A percentile compares a stretch with the other conserved stretches of the same genome.
These are phyloP conservation scores for Cyphomyrmex costatus DNA, from an alignment of 1,140 invertebrate species.

Conservation along the genomic window DNA sequence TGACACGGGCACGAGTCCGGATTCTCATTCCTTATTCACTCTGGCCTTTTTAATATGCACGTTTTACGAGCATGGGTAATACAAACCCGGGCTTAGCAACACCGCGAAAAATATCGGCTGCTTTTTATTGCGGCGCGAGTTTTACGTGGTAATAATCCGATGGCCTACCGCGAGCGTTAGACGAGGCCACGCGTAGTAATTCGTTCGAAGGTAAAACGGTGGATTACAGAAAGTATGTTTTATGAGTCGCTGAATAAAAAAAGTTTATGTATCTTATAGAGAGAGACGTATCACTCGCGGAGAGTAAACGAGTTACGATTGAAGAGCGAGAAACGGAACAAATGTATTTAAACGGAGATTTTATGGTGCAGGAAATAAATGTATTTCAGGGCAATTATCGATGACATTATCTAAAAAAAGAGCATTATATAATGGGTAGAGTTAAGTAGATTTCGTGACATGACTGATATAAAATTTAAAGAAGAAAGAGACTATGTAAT, in stretches of 20 bases:
- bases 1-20: not conserved
- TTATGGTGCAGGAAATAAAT: slow-evolving; percentile 8
- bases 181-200: not conserved
- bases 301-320: slow-evolving; percentile 22
- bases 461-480: not conserved
- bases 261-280: slow-evolving; percentile 1
- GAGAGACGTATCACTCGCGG: not conserved
- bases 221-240: slow-evolving; percentile 19
- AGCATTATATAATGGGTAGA: not conserved
- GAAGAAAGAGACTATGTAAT: not conserved
- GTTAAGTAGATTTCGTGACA: not conserved
- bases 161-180: slow-evolving; percentile 13
- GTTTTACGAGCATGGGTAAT: slow-evolving; percentile 24
- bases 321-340: not conserved
- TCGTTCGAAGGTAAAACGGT: slow-evolving; percentile 16
- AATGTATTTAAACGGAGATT: slow-evolving; percentile 22
- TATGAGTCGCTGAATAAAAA: slow-evolving; percentile 48
- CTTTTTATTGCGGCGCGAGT: slow-evolving; percentile 31
- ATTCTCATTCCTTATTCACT: slow-evolving; percentile 29
- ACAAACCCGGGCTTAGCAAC: not conserved
- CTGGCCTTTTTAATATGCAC: slow-evolving; percentile 43
- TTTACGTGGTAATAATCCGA: slow-evolving; percentile 47
- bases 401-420: not conserved
- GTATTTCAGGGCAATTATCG: too few species aligned
- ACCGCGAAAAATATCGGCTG: slow-evolving; percentile 18